A percentile compares a stretch with the other conserved stretches of the same genome.
Evolutionary conservation across 1,140 invertebrate species (phyloP).

Genomic region (Neodiprion lecontei): DNA sequence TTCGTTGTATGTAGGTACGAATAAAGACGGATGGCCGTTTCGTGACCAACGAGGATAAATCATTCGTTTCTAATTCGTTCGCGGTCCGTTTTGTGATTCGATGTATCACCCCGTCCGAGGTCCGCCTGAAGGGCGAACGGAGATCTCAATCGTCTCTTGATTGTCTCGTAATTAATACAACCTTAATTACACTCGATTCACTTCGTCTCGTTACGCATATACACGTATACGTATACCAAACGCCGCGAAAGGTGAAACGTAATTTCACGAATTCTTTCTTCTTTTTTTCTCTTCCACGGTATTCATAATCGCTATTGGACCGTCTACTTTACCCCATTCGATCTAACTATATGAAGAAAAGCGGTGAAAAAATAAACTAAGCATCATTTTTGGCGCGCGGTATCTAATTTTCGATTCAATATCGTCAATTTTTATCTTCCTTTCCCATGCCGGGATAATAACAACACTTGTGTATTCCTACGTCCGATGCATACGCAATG

Average conservation of each 20-base stretch:
- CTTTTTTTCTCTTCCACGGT: background rate
- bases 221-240: too few species aligned
- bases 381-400: too few species aligned
- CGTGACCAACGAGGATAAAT: background rate
- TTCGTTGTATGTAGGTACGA: background rate
- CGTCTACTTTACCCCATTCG: too few species aligned
- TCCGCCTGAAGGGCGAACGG: background rate
- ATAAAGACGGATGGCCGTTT: background rate
- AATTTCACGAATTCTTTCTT: background rate
- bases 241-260: too few species aligned
- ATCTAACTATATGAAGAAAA: too few species aligned
- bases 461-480: too few species aligned
- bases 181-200: background rate
- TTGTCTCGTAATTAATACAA: slow-evolving; percentile 12
- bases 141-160: slow-evolving; percentile 11
- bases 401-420: too few species aligned
- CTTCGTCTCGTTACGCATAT: background rate
- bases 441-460: too few species aligned
- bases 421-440: too few species aligned
- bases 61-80: background rate
- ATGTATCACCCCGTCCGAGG: background rate
- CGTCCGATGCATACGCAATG: too few species aligned
- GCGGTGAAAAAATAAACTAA: too few species aligned
- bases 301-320: background rate
- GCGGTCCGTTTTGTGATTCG: background rate